Percentiles rank a stretch among this genome's conserved stretches.
phyloP scores from a whole-genome alignment of 2,797 vertebrate species.

The Amazonetta brasiliensis region DNA sequence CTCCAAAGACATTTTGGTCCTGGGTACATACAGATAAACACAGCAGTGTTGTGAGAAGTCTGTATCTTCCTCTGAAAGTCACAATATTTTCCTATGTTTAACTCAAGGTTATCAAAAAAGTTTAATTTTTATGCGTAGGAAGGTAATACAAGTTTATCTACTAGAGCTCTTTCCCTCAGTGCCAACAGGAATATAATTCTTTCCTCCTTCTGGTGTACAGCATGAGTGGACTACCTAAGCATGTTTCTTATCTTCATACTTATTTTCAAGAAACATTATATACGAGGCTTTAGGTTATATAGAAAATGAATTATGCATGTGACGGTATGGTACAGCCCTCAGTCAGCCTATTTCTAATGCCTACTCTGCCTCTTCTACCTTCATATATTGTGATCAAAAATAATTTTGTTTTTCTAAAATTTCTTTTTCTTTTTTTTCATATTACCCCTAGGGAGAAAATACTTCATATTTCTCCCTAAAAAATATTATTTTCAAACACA shows the following conservation, averaged over 20 bases:
- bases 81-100: not conserved
- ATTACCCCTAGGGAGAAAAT: not conserved
- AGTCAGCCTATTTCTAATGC: not conserved
- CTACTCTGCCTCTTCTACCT: not conserved
- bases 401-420: not conserved
- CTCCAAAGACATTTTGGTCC: not conserved
- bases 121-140: not conserved
- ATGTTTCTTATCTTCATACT: not conserved
- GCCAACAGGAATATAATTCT: not conserved
- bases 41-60: not conserved
- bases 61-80: not conserved
- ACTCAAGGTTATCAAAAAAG: not conserved
- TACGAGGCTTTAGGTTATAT: not conserved
- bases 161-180: not conserved
- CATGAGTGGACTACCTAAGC: not conserved
- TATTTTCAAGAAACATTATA: conserved; percentile 1
- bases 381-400: conserved; percentile 22
- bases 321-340: not conserved
- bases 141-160: not conserved
- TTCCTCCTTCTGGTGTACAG: not conserved
- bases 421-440: not conserved
- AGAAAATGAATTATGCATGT: conserved; percentile 44
- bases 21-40: not conserved
- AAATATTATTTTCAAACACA: conserved; percentile 8
- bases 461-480: conserved; percentile 6